Conservation (phyloP, 2,113 vertebrate species). For the Neoarius graeffei region DNA sequence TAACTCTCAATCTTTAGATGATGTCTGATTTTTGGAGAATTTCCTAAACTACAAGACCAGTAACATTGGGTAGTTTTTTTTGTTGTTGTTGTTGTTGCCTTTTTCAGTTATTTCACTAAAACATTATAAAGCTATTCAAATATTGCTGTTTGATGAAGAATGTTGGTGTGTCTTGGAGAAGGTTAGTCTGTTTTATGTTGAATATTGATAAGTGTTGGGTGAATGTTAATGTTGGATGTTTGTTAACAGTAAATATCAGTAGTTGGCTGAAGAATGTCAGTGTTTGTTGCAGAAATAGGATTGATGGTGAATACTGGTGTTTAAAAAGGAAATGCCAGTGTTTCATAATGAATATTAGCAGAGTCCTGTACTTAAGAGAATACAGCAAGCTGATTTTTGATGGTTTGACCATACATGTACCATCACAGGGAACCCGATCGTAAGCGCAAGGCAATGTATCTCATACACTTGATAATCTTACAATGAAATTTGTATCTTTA, state of each 20-base stretch:
- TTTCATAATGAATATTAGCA: neutral
- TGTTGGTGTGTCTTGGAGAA: neutral
- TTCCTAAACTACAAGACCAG: neutral
- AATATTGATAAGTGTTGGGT: neutral
- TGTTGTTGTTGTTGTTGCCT: too few relatives aligned
- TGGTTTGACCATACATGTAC: too few relatives aligned
- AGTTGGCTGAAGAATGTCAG: neutral
- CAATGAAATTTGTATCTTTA: too few relatives aligned
- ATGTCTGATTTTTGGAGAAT: neutral
- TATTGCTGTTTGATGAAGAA: neutral
- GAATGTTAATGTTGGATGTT: neutral
- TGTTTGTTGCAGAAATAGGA: neutral
- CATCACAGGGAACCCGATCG: too few relatives aligned
- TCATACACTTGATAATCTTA: too few relatives aligned
- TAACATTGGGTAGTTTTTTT: neutral
- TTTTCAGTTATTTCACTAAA: neutral
- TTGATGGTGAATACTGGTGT: neutral
- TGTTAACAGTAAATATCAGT: neutral
- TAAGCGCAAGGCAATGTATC: too few relatives aligned
- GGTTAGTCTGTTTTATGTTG: neutral
- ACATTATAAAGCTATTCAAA: neutral
- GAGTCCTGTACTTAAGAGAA: too few relatives aligned
- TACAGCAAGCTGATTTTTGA: too few relatives aligned
- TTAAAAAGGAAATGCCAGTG: neutral
- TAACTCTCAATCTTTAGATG: neutral